These are phyloP conservation scores for Leptoteleia sp. DNA, from an alignment of 1,140 invertebrate genomes.

Conservation along the genomic window DNA sequence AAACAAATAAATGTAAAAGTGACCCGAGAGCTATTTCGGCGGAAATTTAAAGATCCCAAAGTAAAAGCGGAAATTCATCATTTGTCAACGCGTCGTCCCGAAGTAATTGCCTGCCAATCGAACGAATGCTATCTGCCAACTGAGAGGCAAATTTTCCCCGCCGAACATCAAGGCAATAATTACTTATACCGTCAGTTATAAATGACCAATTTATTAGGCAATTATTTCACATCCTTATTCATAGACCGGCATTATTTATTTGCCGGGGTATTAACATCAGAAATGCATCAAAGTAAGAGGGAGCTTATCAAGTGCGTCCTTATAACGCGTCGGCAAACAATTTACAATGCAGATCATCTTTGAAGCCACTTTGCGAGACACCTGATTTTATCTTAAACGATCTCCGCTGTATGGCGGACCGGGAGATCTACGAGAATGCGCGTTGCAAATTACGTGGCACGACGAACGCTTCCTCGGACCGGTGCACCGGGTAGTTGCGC, in stretches of 20 bases:
- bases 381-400: slow-evolving; percentile 66
- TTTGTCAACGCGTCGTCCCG: slow-evolving; percentile 21
- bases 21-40: not conserved
- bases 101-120: slow-evolving; percentile 31
- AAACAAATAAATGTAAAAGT: no score
- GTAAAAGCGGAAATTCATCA: slow-evolving; percentile 13
- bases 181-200: slow-evolving; percentile 33
- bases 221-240: slow-evolving; percentile 49
- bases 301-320: slow-evolving; percentile 52
- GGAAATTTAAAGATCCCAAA: not conserved
- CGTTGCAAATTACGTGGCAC: slow-evolving; percentile 58
- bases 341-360: slow-evolving; percentile 66
- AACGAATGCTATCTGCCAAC: slow-evolving; percentile 3
- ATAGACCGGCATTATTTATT: slow-evolving; percentile 51
- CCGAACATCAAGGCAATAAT: slow-evolving; percentile 10
- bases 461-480: slow-evolving; percentile 40
- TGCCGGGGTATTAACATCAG: slow-evolving; percentile 48
- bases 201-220: slow-evolving; percentile 51
- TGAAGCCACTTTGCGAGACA: slow-evolving; percentile 60
- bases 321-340: slow-evolving; percentile 64
- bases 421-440: slow-evolving; percentile 58
- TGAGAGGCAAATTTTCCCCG: not conserved
- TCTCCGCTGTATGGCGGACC: slow-evolving; percentile 43
- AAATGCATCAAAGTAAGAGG: slow-evolving; percentile 54
- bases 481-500: slow-evolving; percentile 21